Base-by-base conservation (phyloP, 1,140 invertebrate genomes). In the Drosophila lacteicornis region DNA sequence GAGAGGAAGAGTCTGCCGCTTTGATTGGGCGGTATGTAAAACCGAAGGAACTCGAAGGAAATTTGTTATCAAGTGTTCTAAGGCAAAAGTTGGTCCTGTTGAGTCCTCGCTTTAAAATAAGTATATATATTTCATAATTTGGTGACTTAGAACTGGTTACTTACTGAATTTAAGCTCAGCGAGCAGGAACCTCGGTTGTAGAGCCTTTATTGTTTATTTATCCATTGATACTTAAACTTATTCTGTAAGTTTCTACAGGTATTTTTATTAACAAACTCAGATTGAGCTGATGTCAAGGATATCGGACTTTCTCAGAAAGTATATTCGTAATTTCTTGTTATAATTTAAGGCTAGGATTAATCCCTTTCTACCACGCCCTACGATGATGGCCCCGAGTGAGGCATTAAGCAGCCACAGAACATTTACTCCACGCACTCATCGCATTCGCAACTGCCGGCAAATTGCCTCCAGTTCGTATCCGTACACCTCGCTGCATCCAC, bases 381-480 rank as follows among this genome's bases (percentile, higher is more conserved):
- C 22, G 30, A 15, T 17, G 55, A 71, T 51, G 22, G 53, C 71
- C 79, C 57, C 66, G 47, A 30, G 61, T 47, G 43, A 58, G 62
- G 47, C 65, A 76, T 80, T 80, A 75, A 55, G 59, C 62, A 60
- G 59, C 76, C 65, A 49, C 74, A 53, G 45, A 76, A 71, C 59
- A 70, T 70, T 62, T 45, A 25, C 65, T 61, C 36, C 56, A 68
- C 53, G 50, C 65, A 81, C 77, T 75, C 59, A 61, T 57, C 47
- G 56, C 47, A 75, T 69, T 75, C 78, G 56, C 55, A 78, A 82
- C 69, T 69, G 60, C 46, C 57, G 56, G 80, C 38, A 83, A 75
- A 83, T 83, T 82, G 75, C 76, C 57, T 58, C 40, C 50, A 75
- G 80, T 62, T 50, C 62, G 45, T 65, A 77, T 58, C 55, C 68